Evolutionary conservation across 2,888 invertebrate genomes (phyloP).

Genomic region (Microplitis deprimator): DNA sequence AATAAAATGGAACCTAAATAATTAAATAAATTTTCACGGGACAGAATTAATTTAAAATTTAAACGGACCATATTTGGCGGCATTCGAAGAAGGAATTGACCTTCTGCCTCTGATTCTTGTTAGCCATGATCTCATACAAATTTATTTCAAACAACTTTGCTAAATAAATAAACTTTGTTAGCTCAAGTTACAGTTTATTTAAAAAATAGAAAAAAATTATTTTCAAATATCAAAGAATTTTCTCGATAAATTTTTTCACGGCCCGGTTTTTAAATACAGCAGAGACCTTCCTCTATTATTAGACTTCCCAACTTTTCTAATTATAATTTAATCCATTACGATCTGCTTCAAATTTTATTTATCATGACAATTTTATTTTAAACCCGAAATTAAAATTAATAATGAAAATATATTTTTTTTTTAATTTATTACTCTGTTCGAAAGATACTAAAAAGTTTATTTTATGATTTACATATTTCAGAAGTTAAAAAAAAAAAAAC

Average conservation of each 20-base stretch:
- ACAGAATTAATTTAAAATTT: neutral
- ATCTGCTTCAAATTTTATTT: constrained; percentile 21
- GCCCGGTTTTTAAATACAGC: constrained; percentile 52
- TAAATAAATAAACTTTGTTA: too few species aligned
- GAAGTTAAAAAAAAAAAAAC: constrained; percentile 73
- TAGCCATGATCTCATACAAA: constrained; percentile 33
- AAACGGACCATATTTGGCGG: neutral
- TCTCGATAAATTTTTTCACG: constrained; percentile 39
- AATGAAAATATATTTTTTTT: constrained; percentile 19
- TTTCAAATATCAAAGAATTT: neutral
- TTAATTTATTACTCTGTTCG: constrained; percentile 23
- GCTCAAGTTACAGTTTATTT: too few species aligned
- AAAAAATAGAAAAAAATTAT: too few species aligned
- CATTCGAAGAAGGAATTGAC: constrained; percentile 28
- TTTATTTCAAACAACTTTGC: neutral
- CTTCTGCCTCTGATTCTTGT: constrained; percentile 25
- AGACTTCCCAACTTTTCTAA: constrained; percentile 65
- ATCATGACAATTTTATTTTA: constrained; percentile 12
- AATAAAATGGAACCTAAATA: too few species aligned
- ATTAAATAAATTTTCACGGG: too few species aligned
- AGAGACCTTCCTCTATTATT: constrained; percentile 67
- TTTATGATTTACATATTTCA: constrained; percentile 32
- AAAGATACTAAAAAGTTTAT: constrained; percentile 48
- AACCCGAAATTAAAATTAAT: constrained; percentile 28
- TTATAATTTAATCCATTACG: constrained; percentile 59